Conservation (phyloP, 2,797 vertebrate genomes). For the Margarornis squamiger region DNA sequence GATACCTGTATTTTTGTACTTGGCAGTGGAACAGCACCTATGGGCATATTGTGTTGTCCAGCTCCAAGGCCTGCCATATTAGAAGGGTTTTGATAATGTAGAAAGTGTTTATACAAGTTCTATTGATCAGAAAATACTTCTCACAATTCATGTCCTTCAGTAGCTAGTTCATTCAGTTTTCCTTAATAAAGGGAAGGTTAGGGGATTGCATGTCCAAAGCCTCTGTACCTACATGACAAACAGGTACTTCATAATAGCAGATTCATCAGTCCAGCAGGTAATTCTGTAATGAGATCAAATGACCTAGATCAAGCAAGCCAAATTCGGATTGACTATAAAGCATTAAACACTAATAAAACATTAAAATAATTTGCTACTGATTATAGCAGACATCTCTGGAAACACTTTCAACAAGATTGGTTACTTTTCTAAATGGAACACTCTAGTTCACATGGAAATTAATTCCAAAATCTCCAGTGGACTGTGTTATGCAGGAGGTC, state of each 20-base stretch:
- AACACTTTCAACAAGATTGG: slow-evolving; percentile 18
- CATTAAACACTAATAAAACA: slow-evolving; percentile 28
- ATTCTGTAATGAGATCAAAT: neutral
- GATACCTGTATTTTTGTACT: neutral
- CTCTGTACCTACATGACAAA: neutral
- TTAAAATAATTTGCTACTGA: slow-evolving; percentile 28
- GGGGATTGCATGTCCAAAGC: too few species aligned
- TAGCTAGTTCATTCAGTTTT: neutral
- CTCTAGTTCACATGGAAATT: neutral
- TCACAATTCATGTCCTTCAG: neutral
- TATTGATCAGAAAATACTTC: neutral
- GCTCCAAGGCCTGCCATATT: neutral
- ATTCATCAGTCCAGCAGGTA: neutral
- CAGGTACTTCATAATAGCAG: neutral
- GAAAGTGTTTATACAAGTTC: neutral
- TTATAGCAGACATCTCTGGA: slow-evolving; percentile 4
- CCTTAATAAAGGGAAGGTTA: neutral
- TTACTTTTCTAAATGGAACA: slow-evolving; percentile 23
- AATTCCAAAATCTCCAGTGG: neutral
- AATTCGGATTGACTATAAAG: neutral
- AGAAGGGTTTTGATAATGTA: neutral
- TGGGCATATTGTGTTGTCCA: neutral
- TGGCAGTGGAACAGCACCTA: neutral
- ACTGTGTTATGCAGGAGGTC: neutral
- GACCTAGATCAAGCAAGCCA: neutral